Conservation (phyloP, 2,113 vertebrate genomes). For the Paramormyrops kingsleyae region DNA sequence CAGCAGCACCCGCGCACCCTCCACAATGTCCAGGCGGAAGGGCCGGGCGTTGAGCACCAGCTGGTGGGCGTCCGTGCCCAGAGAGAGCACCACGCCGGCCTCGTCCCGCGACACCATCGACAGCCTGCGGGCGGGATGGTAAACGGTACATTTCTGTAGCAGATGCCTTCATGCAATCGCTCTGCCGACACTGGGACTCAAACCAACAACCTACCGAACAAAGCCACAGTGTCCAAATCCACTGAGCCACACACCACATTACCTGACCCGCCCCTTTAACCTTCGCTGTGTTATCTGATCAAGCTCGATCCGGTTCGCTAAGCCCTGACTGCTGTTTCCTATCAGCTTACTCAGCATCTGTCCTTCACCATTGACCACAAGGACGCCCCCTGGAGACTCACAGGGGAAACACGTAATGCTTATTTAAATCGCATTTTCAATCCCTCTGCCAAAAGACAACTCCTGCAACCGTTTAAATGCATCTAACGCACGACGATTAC, state of each 20-base stretch:
- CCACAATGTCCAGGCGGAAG: slow-evolving; percentile 81
- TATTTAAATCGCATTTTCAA: background rate
- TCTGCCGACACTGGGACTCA: background rate
- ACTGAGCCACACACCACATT: background rate
- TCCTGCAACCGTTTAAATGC: background rate
- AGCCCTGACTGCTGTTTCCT: background rate
- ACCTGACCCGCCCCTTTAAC: background rate
- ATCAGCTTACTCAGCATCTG: background rate
- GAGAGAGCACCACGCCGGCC: slow-evolving; percentile 71
- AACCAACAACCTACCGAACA: background rate
- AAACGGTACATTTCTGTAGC: background rate
- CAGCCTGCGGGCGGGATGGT: slow-evolving; percentile 51
- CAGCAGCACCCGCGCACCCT: slow-evolving; percentile 72
- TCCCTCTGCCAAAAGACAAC: background rate
- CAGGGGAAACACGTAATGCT: background rate
- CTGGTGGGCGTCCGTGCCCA: slow-evolving; percentile 65
- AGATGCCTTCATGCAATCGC: background rate
- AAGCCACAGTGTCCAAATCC: background rate
- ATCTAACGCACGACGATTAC: background rate
- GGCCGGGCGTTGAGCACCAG: slow-evolving; percentile 75
- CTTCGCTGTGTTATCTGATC: background rate
- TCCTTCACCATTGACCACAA: background rate
- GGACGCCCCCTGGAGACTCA: background rate
- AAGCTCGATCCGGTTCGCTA: background rate
- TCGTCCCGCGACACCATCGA: slow-evolving; percentile 73